Evolutionary conservation across 2,113 vertebrate species (phyloP).

Genomic region (Pomatostomus ruficeps): DNA sequence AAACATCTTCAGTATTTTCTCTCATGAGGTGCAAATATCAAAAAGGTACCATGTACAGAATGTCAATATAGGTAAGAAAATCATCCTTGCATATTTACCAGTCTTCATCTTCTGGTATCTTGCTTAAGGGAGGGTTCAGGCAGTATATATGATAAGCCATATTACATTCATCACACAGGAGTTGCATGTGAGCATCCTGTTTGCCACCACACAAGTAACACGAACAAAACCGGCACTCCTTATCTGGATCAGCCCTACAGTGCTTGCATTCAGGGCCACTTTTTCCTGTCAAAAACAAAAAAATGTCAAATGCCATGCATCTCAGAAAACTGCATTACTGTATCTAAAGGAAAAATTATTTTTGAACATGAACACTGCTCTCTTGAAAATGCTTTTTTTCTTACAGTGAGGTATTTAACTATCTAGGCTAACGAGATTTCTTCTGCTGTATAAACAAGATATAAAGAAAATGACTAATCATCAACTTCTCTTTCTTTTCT

Average conservation of each 20-base stretch:
- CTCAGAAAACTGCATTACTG: background rate
- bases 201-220: constrained; percentile 96
- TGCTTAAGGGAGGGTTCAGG: constrained; percentile 90
- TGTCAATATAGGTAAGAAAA: background rate
- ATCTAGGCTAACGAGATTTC: background rate
- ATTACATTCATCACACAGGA: constrained; percentile 97
- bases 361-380: background rate
- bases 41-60: background rate
- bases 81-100: constrained; percentile 80
- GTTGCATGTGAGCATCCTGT: constrained; percentile 95
- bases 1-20: background rate
- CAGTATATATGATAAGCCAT: constrained; percentile 99
- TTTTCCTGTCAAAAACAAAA: constrained; percentile 80
- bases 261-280: constrained; percentile 97
- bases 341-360: background rate
- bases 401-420: background rate
- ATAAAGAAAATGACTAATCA: background rate
- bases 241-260: constrained; percentile 92
- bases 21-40: background rate
- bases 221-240: constrained; percentile 92
- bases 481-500: background rate
- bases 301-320: background rate
- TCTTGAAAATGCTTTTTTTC: background rate
- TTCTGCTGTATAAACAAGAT: background rate
- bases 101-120: constrained; percentile 96